A percentile compares a stretch with the other conserved stretches of the same genome.
phyloP scores from a whole-genome alignment of 2,888 invertebrate genomes.

The Tridacna crocea region DNA sequence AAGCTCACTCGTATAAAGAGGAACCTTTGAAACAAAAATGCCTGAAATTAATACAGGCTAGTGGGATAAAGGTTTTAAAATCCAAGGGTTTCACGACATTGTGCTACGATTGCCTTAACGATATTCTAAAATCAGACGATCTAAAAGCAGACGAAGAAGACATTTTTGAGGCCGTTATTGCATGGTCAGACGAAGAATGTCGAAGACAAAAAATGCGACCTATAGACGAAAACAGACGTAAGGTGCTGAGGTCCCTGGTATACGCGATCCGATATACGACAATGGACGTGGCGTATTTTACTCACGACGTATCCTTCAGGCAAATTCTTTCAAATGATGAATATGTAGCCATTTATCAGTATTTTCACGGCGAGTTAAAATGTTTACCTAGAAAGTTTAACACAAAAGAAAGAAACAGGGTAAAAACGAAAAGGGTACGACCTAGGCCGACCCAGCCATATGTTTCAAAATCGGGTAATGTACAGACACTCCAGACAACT shows the following conservation, averaged over 20 bases:
- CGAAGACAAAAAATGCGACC: conserved; percentile 64
- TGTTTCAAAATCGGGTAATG: not conserved
- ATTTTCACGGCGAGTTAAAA: conserved; percentile 55
- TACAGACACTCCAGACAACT: not conserved
- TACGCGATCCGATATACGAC: conserved; percentile 74
- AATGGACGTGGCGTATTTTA: conserved; percentile 67
- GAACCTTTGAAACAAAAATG: conserved; percentile 59
- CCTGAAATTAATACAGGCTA: conserved; percentile 38
- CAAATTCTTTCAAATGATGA: conserved; percentile 61
- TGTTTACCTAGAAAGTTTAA: conserved; percentile 50
- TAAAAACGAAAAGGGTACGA: conserved; percentile 18
- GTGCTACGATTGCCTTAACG: conserved; percentile 87
- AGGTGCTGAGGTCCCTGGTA: conserved; percentile 68
- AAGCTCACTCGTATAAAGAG: conserved; percentile 62
- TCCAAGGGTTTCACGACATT: conserved; percentile 87
- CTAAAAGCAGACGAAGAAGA: conserved; percentile 86
- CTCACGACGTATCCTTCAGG: conserved; percentile 58
- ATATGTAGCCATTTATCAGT: conserved; percentile 56
- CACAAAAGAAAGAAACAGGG: conserved; percentile 46
- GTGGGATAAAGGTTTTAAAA: conserved; percentile 44
- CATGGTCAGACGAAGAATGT: conserved; percentile 75
- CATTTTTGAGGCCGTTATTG: conserved; percentile 66
- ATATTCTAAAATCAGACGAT: conserved; percentile 89
- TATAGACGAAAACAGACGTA: conserved; percentile 66
- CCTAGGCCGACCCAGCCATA: not conserved